Percentiles rank a stretch among this genome's conserved stretches.
Evolutionary conservation across 1,140 invertebrate species (phyloP).

Genomic region (Periplaneta americana): DNA sequence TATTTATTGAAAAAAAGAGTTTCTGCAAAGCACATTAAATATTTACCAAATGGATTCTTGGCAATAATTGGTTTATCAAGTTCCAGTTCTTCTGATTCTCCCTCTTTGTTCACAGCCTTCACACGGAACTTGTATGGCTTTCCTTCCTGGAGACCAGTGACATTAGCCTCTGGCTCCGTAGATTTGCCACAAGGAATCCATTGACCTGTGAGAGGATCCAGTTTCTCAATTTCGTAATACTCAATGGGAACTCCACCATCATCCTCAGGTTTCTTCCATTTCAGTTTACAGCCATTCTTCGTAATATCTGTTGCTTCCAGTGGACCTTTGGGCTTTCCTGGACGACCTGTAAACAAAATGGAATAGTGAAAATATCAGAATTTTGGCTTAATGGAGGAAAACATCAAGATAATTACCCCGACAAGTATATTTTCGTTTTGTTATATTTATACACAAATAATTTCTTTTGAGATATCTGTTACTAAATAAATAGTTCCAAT

Average conservation of each 20-base stretch:
- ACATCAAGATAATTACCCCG: no score
- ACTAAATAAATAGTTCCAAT: no score
- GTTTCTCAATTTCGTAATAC: slow-evolving; percentile 96
- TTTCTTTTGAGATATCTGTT: no score
- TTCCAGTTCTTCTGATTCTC: slow-evolving; percentile 93
- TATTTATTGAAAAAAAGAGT: no score
- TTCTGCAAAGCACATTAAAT: no score
- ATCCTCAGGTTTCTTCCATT: slow-evolving; percentile 91
- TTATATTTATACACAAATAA: no score
- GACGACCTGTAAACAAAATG: slow-evolving; percentile 43
- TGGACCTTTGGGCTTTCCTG: slow-evolving; percentile 78
- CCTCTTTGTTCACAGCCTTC: slow-evolving; percentile 97
- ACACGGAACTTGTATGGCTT: slow-evolving; percentile 99
- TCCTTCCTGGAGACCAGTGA: slow-evolving; percentile 83
- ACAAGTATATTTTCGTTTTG: no score
- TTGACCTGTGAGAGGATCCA: slow-evolving; percentile 86
- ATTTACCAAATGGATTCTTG: slow-evolving; percentile 97
- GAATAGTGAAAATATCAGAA: not conserved
- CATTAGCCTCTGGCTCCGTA: slow-evolving; percentile 71
- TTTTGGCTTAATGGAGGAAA: no score
- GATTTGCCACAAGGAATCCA: slow-evolving; percentile 86
- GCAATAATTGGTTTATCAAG: slow-evolving; percentile 91
- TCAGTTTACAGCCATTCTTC: slow-evolving; percentile 88
- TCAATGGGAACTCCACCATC: slow-evolving; percentile 89
- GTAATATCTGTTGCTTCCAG: slow-evolving; percentile 85